A percentile compares a stretch with the other conserved stretches of the same genome.
Conservation (phyloP, 2,797 vertebrate species). For the Saguinus oedipus region DNA sequence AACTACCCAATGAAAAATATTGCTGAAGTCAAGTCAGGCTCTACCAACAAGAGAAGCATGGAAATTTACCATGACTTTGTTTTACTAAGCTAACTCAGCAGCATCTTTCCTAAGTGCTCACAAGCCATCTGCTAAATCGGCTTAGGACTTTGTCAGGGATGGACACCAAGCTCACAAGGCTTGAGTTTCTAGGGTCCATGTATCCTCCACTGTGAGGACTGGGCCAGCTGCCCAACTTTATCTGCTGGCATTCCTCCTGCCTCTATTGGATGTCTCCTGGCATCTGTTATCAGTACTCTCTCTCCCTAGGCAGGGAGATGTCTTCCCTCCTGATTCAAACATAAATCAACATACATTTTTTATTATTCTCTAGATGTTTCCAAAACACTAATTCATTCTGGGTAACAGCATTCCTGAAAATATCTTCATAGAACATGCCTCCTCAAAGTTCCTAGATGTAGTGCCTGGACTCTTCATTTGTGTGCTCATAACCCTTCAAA, state of each 20-base stretch:
- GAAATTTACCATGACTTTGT: conserved; percentile 14
- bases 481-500: not conserved
- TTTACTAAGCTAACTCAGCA: conserved; percentile 7
- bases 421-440: not conserved
- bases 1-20: conserved; percentile 52
- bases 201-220: conserved; percentile 33
- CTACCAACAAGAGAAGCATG: not conserved
- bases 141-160: conserved; percentile 41
- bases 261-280: conserved; percentile 54
- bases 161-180: conserved; percentile 32
- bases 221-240: conserved; percentile 55
- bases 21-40: not conserved
- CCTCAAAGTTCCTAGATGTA: not conserved
- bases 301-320: conserved; percentile 22
- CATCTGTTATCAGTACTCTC: conserved; percentile 49
- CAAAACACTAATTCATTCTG: conserved; percentile 54
- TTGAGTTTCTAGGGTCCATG: conserved; percentile 53
- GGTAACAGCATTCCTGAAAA: conserved; percentile 54
- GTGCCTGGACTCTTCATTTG: not conserved
- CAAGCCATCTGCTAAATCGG: conserved; percentile 64
- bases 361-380: conserved; percentile 47
- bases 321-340: conserved; percentile 47
- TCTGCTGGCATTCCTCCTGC: conserved; percentile 35
- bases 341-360: conserved; percentile 63
- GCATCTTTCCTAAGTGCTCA: conserved; percentile 38